Evolutionary conservation across 2,113 vertebrate genomes (phyloP), one percentile per base, ranked within the genome.

Genomic region (Oplegnathus fasciatus): DNA sequence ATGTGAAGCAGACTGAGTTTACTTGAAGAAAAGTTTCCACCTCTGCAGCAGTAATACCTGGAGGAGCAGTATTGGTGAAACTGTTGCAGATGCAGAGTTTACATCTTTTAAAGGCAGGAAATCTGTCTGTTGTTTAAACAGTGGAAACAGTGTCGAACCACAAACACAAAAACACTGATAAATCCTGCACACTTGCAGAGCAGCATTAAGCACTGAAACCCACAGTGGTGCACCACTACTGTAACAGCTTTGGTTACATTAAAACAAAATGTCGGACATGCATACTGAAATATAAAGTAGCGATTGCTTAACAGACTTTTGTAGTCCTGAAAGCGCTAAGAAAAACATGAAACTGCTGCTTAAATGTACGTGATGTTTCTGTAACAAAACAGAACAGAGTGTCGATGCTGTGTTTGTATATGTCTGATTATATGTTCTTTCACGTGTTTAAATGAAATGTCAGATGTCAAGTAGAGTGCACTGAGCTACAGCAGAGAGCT

Each of bases 401-500:
- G 42, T 54, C 0, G 3, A 66, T 0, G 32, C 26, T 30, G 8
- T 9, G 67, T 40, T 7, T 37, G 34, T 3, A 37, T 37, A 37
- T 4, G 34, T 4, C n/a, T n/a, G n/a, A 18, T 15, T 9, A 4
- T 26, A 18, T 2, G 15, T 46, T 15, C 9, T 18, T 14, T 20
- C 30, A 67, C n/a, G 26, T n/a, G 30, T 82, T 70, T 79, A 70
- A 78, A 81, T 88, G 4, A 85, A 76, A 82, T 66, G 73, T 78
- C 74, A 90, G 79, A 79, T 28, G 68, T 81, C 52, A 57, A 48
- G 32, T 2, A 61, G 30, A 58, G 13, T 8, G 11, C 20, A 24
- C 5, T 0, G 32, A 84, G n/a, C 55, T 28, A 24, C 48, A 46
- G 61, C 40, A 6, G 18, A 18, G 20, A 77, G 80, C 73, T 62